Base-by-base conservation (phyloP, 1,140 invertebrate genomes). In the Magallana gigas region DNA sequence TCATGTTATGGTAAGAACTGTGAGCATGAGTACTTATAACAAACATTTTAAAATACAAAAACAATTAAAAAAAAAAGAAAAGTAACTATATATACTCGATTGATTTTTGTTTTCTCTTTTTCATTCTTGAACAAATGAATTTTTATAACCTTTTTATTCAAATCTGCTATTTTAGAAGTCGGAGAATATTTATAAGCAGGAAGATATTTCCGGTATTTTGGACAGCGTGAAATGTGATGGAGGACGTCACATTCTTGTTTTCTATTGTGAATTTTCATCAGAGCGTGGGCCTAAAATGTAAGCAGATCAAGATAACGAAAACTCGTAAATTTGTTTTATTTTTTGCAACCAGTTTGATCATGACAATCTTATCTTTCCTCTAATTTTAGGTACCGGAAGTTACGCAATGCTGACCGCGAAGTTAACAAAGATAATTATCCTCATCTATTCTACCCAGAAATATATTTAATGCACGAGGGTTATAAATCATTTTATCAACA, bases 261-360 rank as follows among this genome's bases (percentile, higher is more conserved):
- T 99, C 93, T 99, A 99, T 94, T 99, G 99, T 94, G 99, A 99
- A 95, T 99, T 99, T 95, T 99, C 98, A 0, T 97, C 98, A 82
- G 97, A 99, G 94, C 96, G 99, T 48, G 99, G 97, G 56, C 99
- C 99, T 2, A 97, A 96, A 91, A 95, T 99, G 96, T 98, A 96
- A 93, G 95, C 92, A 95, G 2, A 82, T 56, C 80, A 57, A 82
- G 56, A 82, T 82, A 8, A 82, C 3, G 11, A 14, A 81, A 1
- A 57, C 9, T 82, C 29, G 29, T 8, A 80, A 29, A 48, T 48
- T 48, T 48, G 1, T 48, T 36, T 56, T 80, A 23, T 80, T 8
- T 76, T n/a, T 48, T 18, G 11, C 23, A 80, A 14, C 12, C 5
- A 80, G 4, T 18, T 18, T 18, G 12, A 48, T 23, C 71, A 80